Evolutionary conservation across 2,888 invertebrate species (phyloP), one percentile per base, ranked within the genome.

Genomic region (Lithophane socia): DNA sequence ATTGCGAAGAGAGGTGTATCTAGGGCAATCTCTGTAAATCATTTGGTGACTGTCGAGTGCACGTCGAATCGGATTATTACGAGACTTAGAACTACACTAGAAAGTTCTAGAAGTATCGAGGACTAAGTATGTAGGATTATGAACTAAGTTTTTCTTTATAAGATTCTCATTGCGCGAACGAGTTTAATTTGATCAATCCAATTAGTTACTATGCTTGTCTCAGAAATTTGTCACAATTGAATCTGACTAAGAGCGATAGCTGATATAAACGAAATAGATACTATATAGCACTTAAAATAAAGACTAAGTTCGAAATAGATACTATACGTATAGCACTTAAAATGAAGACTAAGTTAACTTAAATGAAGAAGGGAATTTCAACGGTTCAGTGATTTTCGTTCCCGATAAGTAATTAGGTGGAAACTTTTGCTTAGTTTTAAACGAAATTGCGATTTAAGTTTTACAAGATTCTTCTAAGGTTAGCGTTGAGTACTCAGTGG

Each of bases 171-270:
- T 18, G 58, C 44, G 72, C 61, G 21, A 80, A 76, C 49, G 63
- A 68, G 64, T 73, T 73, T 76, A 71, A 83, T 83, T 80, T 71
- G 47, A 83, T 83, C 24, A 76, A 80, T 83, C 47, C 60, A 83
- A 83, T 83, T 80, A 75, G 44, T 24, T 54, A 60, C 68, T 44
- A 63, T 47, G 29, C 47, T n/a, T n/a, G n/a, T 73, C 52, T 67
- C 24, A 54, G 56, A 70, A 71, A 67, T 67, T 70, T 10, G 21
- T 61, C 18, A 67, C 63, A 73, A 75, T 75, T 83, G 49, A 82
- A 73, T 82, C 29, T 73, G 52, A 58, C 44, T 75, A 52, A 71
- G 63, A 54, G 54, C 37, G 10, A 58, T 37, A 37, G 37, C 37
- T 54, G 37, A 54, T 47, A 68, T 56, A 63, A n/a, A 21, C 24